Conservation (phyloP, 2,113 vertebrate species). For the Pheucticus melanocephalus region DNA sequence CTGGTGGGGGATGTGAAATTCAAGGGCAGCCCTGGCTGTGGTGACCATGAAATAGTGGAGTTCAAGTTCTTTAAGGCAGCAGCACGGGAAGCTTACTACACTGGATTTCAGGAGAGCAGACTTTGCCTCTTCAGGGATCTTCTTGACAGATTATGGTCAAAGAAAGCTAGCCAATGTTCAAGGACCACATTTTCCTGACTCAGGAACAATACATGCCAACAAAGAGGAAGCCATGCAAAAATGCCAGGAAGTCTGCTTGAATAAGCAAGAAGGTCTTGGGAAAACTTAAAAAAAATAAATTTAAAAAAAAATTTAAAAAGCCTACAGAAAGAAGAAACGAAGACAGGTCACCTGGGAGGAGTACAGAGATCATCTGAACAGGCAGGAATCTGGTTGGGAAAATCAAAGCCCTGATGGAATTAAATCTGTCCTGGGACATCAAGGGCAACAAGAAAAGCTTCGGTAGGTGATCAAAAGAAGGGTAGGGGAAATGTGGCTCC, state of each 20-base stretch:
- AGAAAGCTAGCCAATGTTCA: background rate
- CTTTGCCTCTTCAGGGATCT: background rate
- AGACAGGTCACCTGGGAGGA: background rate
- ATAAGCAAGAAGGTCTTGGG: background rate
- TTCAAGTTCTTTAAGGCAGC: background rate
- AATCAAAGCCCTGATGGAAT: background rate
- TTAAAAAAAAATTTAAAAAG: no score
- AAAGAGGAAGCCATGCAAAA: background rate
- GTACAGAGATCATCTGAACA: background rate
- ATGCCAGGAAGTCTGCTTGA: background rate
- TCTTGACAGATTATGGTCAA: background rate
- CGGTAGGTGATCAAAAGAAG: background rate
- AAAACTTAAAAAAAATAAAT: no score
- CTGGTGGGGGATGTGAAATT: background rate
- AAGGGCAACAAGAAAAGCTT: background rate
- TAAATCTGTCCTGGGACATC: background rate
- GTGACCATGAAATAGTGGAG: background rate
- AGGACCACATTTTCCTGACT: background rate
- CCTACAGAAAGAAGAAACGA: background rate
- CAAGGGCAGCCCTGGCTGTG: background rate
- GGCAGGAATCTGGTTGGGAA: background rate
- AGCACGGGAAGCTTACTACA: background rate
- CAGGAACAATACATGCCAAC: background rate
- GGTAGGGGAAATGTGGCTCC: background rate
- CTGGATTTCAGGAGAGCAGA: background rate